phyloP scores from a whole-genome alignment of 37 sponge, comb jelly and placozoan genomes.

The Halisarca cf. caerulea region DNA sequence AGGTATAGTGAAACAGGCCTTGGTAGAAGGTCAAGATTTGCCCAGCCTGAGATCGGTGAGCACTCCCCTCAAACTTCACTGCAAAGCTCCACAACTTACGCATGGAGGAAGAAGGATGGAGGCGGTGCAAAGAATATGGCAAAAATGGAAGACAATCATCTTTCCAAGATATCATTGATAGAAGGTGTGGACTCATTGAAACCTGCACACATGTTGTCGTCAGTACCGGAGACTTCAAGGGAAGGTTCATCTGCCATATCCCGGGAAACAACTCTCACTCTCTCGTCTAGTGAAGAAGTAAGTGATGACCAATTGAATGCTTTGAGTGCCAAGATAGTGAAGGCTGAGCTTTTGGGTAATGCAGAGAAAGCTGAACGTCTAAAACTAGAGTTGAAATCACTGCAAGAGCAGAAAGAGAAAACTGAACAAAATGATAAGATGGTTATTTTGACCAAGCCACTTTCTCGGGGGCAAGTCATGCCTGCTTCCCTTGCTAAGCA shows the following conservation, averaged over 20 bases:
- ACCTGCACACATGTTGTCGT: neutral
- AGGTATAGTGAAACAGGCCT: too few species aligned
- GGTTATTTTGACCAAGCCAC: conserved; percentile 70
- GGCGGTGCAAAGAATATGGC: neutral
- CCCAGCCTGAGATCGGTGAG: too few species aligned
- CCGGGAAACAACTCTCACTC: neutral
- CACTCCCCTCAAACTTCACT: too few species aligned
- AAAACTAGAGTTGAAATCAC: conserved; percentile 40
- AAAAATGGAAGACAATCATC: too few species aligned
- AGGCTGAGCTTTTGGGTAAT: conserved; percentile 88
- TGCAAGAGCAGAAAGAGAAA: conserved; percentile 50
- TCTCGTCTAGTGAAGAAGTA: conserved; percentile 8
- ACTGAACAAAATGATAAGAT: neutral
- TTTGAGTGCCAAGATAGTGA: conserved; percentile 78
- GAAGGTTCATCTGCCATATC: neutral
- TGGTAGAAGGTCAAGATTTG: too few species aligned
- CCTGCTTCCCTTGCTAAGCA: conserved; percentile 35
- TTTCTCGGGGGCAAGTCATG: conserved; percentile 60
- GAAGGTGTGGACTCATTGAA: too few species aligned
- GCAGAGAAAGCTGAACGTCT: conserved; percentile 37
- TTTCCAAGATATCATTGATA: too few species aligned
- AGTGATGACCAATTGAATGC: conserved; percentile 76
- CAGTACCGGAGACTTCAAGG: neutral
- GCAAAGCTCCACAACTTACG: too few species aligned
- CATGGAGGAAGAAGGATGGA: neutral